Base-by-base conservation (phyloP, 1,140 invertebrate genomes). In the Condylostylus longicornis region DNA sequence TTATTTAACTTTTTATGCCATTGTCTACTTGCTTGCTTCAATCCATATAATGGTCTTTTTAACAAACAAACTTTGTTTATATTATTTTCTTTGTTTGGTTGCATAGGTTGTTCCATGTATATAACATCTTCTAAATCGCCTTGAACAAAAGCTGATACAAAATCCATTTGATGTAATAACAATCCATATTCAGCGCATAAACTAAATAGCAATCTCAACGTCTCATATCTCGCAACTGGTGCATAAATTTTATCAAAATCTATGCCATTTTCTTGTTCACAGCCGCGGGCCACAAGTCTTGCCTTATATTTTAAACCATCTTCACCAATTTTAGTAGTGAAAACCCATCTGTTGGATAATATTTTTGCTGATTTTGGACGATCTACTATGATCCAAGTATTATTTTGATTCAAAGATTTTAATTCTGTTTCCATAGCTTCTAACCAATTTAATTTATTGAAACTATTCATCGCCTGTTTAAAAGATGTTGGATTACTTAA, bases 81-180 rank as follows among this genome's bases (percentile, higher is more conserved):
- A n/a, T 38, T 25, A 37, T 47, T 42, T 6, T 45, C 42, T n/a
- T n/a, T n/a, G n/a, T n/a, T n/a, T 27, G 43, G 57, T 1, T 61
- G 62, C 44, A 61, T 41, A 15, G 62, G 60, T 41, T 53, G 50
- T 35, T 50, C 22, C 48, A 66, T 58, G 35, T 49, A 67, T 1
- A 67, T 51, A 18, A 46, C 49, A 47, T 68, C 64, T 14, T 65
- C 41, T 12, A 68, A 33, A 7, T 49, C 35, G 12, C 54, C 62
- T 48, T 66, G 42, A 5, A 61, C 38, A 43, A 61, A 64, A 2
- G 60, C 59, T 22, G 51, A 61, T 37, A 44, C 52, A 5, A 53
- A 42, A 45, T 63, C 53, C 31, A 53, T 23, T 52, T 37, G 22
- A 9, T 14, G 10, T 14, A 8, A 14, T 14, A 8, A 31, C 8